Percentiles rank a stretch among this genome's conserved stretches.
Evolutionary conservation across 1,140 invertebrate species (phyloP).

Genomic region (Drosophila baimaii): DNA sequence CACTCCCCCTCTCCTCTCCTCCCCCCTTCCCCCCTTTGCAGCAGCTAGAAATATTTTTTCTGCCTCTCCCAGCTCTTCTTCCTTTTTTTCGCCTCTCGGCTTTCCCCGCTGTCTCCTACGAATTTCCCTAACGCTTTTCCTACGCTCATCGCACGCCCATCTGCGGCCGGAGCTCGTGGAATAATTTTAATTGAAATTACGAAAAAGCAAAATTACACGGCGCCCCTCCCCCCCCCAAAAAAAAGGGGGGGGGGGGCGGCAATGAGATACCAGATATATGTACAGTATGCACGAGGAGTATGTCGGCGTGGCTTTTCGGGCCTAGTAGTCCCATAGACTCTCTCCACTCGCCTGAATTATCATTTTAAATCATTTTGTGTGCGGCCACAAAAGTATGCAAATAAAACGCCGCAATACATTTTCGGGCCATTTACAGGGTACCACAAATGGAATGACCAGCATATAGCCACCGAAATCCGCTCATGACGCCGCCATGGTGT

Average conservation of each 20-base stretch:
- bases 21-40: not conserved
- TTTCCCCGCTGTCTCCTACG: not conserved
- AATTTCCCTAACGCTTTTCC: not conserved
- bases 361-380: constrained; percentile 79
- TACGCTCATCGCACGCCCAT: constrained; percentile 1
- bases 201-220: constrained; percentile 65
- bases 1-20: too few species aligned
- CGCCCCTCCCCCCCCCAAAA: constrained; percentile 16
- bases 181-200: constrained; percentile 82
- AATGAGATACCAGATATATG: constrained; percentile 7
- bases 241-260: not conserved
- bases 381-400: constrained; percentile 72
- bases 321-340: constrained; percentile 21
- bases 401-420: constrained; percentile 70
- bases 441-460: constrained; percentile 33
- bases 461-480: constrained; percentile 30
- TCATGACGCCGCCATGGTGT: constrained; percentile 20
- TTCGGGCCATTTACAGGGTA: constrained; percentile 58
- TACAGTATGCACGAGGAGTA: constrained; percentile 5
- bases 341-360: constrained; percentile 66
- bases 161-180: constrained; percentile 55
- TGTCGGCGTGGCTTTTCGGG: constrained; percentile 1
- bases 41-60: constrained; percentile 40
- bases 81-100: not conserved
- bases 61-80: not conserved